phyloP scores from a whole-genome alignment of 92 coral and sea anemone genomes.

The Scolanthus callimorphus region DNA sequence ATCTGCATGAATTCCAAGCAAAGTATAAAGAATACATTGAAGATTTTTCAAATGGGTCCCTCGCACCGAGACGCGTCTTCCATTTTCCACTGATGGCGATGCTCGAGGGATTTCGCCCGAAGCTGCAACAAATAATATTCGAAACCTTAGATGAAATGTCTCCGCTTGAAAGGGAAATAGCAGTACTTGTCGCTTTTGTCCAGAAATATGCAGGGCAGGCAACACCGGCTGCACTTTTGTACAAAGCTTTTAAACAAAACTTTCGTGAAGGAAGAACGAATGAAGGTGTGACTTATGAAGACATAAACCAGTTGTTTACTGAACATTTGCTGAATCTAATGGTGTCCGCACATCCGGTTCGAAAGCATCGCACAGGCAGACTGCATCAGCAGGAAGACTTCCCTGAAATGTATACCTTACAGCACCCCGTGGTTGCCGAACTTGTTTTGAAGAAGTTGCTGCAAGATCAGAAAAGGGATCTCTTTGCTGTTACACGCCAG shows the following conservation, averaged over 20 bases:
- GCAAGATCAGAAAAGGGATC: constrained; percentile 15
- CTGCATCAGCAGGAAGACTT: constrained; percentile 5
- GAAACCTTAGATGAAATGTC: constrained; percentile 60
- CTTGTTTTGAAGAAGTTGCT: constrained; percentile 37
- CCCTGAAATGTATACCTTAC: constrained; percentile 56
- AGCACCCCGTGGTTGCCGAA: constrained; percentile 73
- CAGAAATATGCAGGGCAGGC: constrained; percentile 67
- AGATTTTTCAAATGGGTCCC: no score
- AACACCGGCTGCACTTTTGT: constrained; percentile 77
- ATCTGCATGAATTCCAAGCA: constrained; percentile 54
- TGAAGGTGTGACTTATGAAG: constrained; percentile 52
- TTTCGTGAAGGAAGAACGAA: constrained; percentile 15
- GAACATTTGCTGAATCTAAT: constrained; percentile 64
- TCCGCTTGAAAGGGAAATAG: constrained; percentile 53
- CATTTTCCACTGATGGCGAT: constrained; percentile 89
- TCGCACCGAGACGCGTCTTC: constrained; percentile 68
- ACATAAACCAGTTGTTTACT: constrained; percentile 60
- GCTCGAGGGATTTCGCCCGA: constrained; percentile 58
- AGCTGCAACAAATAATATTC: constrained; percentile 50
- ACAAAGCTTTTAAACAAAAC: constrained; percentile 55
- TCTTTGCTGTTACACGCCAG: constrained; percentile 37
- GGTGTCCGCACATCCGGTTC: constrained; percentile 52
- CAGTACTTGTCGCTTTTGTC: constrained; percentile 73
- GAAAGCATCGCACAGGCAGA: constrained; percentile 11
- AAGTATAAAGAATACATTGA: constrained; percentile 66